A percentile compares a stretch with the other conserved stretches of the same genome.
phyloP scores from a whole-genome alignment of 1,140 invertebrate genomes.

The Aphaenogaster rudis region DNA sequence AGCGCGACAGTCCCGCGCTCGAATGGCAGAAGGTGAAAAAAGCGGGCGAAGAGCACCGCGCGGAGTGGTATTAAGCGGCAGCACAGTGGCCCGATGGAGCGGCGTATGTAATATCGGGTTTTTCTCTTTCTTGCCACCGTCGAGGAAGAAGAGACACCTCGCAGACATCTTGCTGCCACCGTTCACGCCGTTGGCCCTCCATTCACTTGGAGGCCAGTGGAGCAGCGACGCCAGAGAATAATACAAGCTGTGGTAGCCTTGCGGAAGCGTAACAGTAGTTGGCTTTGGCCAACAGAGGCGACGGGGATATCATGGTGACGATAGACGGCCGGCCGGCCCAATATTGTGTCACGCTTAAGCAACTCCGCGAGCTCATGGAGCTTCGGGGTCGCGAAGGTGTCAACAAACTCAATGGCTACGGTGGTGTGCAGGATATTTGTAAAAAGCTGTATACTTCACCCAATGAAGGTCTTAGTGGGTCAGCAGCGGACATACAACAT shows the following conservation, averaged over 20 bases:
- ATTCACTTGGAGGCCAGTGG: conserved; percentile 83
- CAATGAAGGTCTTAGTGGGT: conserved; percentile 97
- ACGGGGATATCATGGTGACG: conserved; percentile 91
- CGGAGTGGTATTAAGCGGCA: conserved; percentile 77
- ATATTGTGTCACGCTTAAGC: conserved; percentile 97
- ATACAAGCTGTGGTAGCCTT: conserved; percentile 83
- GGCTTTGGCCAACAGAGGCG: conserved; percentile 82
- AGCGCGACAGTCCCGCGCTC: conserved; percentile 60
- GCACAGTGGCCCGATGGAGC: conserved; percentile 80
- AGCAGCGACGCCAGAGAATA: conserved; percentile 81
- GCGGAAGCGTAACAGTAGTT: conserved; percentile 80
- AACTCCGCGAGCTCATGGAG: conserved; percentile 99
- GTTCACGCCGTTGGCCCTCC: conserved; percentile 82
- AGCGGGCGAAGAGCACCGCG: conserved; percentile 73
- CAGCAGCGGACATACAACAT: conserved; percentile 95
- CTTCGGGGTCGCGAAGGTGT: conserved; percentile 95
- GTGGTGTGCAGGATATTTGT: conserved; percentile 97
- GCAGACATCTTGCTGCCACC: conserved; percentile 75
- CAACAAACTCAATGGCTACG: conserved; percentile 94
- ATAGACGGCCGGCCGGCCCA: conserved; percentile 96
- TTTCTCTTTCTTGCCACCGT: conserved; percentile 76
- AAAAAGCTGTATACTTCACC: conserved; percentile 98
- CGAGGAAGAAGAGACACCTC: conserved; percentile 70
- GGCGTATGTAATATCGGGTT: conserved; percentile 82
- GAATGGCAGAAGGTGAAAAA: conserved; percentile 73